These are phyloP conservation scores for Suillia variegata DNA, from an alignment of 2,888 invertebrate genomes.

Conservation along the genomic window DNA sequence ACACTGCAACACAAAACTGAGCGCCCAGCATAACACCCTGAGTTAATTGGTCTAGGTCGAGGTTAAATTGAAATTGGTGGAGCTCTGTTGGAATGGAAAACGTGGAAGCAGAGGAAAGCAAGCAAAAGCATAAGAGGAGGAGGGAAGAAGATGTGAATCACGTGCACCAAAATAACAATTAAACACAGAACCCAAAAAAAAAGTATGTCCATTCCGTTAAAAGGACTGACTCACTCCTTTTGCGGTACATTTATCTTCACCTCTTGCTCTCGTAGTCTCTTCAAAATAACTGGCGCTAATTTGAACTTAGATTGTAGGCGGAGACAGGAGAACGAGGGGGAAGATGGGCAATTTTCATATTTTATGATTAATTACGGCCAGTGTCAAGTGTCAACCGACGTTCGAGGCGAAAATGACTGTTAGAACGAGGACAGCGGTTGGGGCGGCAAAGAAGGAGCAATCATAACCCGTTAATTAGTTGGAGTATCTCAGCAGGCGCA, in stretches of 20 bases:
- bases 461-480: conserved; percentile 59
- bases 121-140: background rate
- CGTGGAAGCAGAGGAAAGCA: too few relatives aligned
- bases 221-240: too few relatives aligned
- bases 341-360: conserved; percentile 7
- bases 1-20: conserved; percentile 30
- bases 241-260: too few relatives aligned
- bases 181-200: background rate
- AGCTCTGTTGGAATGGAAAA: background rate
- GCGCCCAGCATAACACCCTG: conserved; percentile 50
- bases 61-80: conserved; percentile 32
- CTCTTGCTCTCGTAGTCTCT: background rate
- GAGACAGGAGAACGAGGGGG: too few relatives aligned
- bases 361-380: conserved; percentile 21
- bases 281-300: background rate
- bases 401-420: too few relatives aligned
- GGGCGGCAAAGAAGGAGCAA: conserved; percentile 18
- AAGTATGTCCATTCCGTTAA: too few relatives aligned
- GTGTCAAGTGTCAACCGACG: conserved; percentile 22
- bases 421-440: too few relatives aligned
- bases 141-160: conserved; percentile 25
- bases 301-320: background rate
- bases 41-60: conserved; percentile 59
- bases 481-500: conserved; percentile 54
- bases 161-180: conserved; percentile 19